These are phyloP conservation scores for Hololepta plana DNA, from an alignment of 2,888 invertebrate species.

Conservation along the genomic window DNA sequence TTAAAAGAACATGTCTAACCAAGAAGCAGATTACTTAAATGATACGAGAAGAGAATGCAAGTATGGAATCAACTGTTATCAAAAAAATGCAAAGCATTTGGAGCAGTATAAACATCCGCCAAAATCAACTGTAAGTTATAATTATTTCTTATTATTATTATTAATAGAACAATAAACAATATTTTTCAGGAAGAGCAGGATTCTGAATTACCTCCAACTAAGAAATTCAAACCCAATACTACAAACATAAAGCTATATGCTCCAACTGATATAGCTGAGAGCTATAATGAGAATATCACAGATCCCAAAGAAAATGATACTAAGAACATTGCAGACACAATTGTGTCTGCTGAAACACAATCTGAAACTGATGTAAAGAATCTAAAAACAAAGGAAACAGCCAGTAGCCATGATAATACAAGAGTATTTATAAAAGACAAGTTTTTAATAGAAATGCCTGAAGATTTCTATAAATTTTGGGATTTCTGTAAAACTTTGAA, in stretches of 20 bases:
- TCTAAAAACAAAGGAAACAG: conserved; percentile 12
- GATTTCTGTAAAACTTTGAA: conserved; percentile 46
- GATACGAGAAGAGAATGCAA: conserved; percentile 42
- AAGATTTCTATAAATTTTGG: conserved; percentile 78
- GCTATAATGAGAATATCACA: conserved; percentile 9
- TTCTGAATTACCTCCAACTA: conserved; percentile 2
- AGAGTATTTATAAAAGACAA: conserved; percentile 45
- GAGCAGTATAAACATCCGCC: conserved; percentile 61
- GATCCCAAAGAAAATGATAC: conserved; percentile 6
- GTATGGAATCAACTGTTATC: conserved; percentile 66
- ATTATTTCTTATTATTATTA: conserved; percentile 5
- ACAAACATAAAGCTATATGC: conserved; percentile 4
- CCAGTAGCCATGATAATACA: conserved; percentile 21
- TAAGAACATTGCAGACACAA: conserved; percentile 1
- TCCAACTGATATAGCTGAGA: conserved; percentile 13
- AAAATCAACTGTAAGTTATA: conserved; percentile 14
- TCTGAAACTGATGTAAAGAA: conserved; percentile 3
- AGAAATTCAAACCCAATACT: conserved; percentile 5
- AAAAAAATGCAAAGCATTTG: conserved; percentile 57
- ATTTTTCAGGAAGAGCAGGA: conserved; percentile 3
- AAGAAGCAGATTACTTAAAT: conserved; percentile 15
- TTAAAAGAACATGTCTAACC: too few species aligned
- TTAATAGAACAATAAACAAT: conserved; percentile 2
- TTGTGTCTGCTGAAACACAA: neutral
- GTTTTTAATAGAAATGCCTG: conserved; percentile 73